phyloP scores from a whole-genome alignment of 2,888 invertebrate species.

The Venusia cambrica region DNA sequence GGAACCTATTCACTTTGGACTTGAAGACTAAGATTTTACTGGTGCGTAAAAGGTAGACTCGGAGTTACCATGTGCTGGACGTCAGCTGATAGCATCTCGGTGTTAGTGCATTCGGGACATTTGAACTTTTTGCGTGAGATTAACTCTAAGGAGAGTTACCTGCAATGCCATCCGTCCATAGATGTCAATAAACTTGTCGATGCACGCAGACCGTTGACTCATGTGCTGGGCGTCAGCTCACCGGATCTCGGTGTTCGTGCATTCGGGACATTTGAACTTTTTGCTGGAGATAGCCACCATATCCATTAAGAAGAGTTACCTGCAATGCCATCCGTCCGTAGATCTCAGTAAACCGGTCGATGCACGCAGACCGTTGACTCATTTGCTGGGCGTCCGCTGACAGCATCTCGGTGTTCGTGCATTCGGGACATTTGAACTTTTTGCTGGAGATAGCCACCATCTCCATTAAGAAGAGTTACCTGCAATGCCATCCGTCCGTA shows the following conservation, averaged over 20 bases:
- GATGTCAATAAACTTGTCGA: conserved; percentile 85
- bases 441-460: too few relatives aligned
- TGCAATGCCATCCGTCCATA: background rate
- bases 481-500: conserved; percentile 94
- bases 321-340: conserved; percentile 94
- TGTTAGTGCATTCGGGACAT: too few relatives aligned
- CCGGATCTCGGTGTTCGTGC: conserved; percentile 95
- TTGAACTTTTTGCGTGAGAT: too few relatives aligned
- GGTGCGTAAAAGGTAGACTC: too few relatives aligned
- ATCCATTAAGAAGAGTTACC: too few relatives aligned
- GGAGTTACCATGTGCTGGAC: too few relatives aligned
- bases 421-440: conserved; percentile 98
- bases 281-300: too few relatives aligned
- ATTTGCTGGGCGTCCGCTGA: conserved; percentile 96
- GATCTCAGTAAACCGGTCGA: conserved; percentile 88
- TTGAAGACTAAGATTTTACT: too few relatives aligned
- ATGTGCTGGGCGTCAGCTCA: conserved; percentile 96
- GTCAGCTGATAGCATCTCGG: too few relatives aligned
- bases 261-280: conserved; percentile 98
- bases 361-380: conserved; percentile 95
- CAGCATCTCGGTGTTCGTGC: conserved; percentile 95
- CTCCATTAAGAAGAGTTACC: too few relatives aligned
- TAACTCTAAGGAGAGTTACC: too few relatives aligned
- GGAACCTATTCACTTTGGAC: too few relatives aligned
- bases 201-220: conserved; percentile 95